Conservation (phyloP, 1,140 invertebrate species). For the Lucilia cuprina region DNA sequence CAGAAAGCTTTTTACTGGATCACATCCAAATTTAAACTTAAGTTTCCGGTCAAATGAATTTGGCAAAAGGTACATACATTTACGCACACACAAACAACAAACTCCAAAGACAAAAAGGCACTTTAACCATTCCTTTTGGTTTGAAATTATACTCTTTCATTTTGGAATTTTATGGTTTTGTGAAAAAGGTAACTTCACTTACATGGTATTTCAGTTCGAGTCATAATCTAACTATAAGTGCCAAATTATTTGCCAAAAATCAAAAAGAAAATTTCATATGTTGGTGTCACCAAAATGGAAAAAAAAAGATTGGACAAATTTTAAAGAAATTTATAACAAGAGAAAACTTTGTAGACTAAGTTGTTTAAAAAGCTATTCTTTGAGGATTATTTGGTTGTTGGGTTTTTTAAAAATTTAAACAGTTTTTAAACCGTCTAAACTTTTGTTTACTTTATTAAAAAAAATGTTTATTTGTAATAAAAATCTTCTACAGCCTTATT, state of each 20-base stretch:
- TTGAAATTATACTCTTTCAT: background rate
- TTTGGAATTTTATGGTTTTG: background rate
- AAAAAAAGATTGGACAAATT: no score
- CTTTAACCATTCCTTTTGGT: background rate
- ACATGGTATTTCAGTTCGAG: background rate
- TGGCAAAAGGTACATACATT: slow-evolving; percentile 52
- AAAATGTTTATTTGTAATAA: background rate
- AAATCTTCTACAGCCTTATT: no score
- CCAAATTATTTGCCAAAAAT: slow-evolving; percentile 25
- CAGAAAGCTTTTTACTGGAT: slow-evolving; percentile 59
- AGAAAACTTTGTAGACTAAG: background rate
- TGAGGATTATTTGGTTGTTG: background rate
- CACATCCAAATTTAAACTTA: slow-evolving; percentile 61
- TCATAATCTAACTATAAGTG: slow-evolving; percentile 27
- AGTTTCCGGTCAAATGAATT: slow-evolving; percentile 63
- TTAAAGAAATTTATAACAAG: no score
- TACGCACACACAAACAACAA: background rate
- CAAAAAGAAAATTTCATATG: background rate
- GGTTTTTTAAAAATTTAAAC: background rate
- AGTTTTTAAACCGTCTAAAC: background rate
- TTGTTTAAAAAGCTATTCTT: background rate
- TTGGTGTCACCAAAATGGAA: background rate
- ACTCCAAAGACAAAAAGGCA: background rate
- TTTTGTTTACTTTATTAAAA: background rate
- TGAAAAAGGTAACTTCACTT: slow-evolving; percentile 9